These are phyloP conservation scores for Rhabditoides inermis DNA, from an alignment of 2,888 invertebrate genomes.

Conservation along the genomic window DNA sequence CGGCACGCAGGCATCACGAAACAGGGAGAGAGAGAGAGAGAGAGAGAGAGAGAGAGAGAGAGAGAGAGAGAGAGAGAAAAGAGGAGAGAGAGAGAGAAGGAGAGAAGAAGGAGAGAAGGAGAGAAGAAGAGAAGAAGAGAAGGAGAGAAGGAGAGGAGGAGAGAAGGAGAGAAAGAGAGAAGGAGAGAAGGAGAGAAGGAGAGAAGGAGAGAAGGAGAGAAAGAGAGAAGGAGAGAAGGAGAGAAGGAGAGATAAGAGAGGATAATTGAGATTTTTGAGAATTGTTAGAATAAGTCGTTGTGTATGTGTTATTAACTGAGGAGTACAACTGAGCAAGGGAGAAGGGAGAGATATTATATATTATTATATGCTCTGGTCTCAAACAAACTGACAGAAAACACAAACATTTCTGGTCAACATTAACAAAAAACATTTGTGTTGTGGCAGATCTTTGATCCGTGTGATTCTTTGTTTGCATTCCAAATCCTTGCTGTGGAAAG, in stretches of 20 bases:
- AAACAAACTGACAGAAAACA: too few species aligned
- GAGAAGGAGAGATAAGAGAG: neutral
- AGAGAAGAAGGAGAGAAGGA: slow-evolving; percentile 1
- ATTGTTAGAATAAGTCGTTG: neutral
- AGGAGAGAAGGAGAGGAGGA: slow-evolving; percentile 1
- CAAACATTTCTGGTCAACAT: too few species aligned
- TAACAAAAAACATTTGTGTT: too few species aligned
- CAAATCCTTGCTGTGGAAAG: too few species aligned
- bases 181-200: slow-evolving; percentile 8
- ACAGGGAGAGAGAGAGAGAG: neutral
- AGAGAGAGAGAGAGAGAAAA: slow-evolving; percentile 5
- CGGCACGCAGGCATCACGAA: neutral
- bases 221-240: slow-evolving; percentile 2
- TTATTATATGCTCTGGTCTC: too few species aligned
- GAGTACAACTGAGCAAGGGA: too few species aligned
- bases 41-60: slow-evolving; percentile 1
- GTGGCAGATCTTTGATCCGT: too few species aligned
- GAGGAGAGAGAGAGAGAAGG: slow-evolving; percentile 2
- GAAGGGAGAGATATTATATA: too few species aligned
- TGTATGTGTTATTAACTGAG: neutral
- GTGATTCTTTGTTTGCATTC: too few species aligned
- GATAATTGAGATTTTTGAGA: neutral
- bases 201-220: slow-evolving; percentile 2
- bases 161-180: slow-evolving; percentile 1
- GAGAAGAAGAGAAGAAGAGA: neutral